Percentiles rank a stretch among this genome's conserved stretches.
Conservation (phyloP, 2,797 vertebrate genomes). For the Leuciscus waleckii region DNA sequence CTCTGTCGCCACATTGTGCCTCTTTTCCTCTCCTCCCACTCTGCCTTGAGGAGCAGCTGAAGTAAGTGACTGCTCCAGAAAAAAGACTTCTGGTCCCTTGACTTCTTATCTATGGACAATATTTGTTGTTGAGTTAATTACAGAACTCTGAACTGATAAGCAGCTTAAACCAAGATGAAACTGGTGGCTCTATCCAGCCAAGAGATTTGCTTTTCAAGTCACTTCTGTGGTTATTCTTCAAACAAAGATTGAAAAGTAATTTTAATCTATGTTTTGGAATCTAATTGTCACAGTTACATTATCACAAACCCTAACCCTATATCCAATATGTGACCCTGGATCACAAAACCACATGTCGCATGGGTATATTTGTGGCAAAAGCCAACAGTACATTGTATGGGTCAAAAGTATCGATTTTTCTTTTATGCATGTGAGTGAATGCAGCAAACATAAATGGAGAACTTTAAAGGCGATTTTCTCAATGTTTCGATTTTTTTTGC, state of each 20-base stretch:
- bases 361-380: no score
- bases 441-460: no score
- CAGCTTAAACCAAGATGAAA: background rate
- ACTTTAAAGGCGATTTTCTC: no score
- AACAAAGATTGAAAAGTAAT: background rate
- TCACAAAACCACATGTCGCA: no score
- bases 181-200: background rate
- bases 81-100: constrained; percentile 10
- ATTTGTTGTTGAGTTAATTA: constrained; percentile 21
- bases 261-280: background rate
- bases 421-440: no score
- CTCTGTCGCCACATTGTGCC: constrained; percentile 50
- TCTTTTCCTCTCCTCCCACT: constrained; percentile 48
- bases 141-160: constrained; percentile 5
- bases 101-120: constrained; percentile 19
- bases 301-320: background rate
- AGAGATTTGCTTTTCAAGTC: constrained; percentile 17
- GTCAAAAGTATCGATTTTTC: no score
- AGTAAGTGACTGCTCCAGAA: constrained; percentile 8
- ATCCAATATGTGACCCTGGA: no score
- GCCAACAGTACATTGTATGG: no score
- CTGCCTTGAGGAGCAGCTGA: constrained; percentile 36
- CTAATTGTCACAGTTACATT: background rate
- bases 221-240: background rate
- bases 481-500: no score